Evolutionary conservation across 2,888 invertebrate species (phyloP), one percentile per base, ranked within the genome.

Genomic region (Harpalus rubripes): DNA sequence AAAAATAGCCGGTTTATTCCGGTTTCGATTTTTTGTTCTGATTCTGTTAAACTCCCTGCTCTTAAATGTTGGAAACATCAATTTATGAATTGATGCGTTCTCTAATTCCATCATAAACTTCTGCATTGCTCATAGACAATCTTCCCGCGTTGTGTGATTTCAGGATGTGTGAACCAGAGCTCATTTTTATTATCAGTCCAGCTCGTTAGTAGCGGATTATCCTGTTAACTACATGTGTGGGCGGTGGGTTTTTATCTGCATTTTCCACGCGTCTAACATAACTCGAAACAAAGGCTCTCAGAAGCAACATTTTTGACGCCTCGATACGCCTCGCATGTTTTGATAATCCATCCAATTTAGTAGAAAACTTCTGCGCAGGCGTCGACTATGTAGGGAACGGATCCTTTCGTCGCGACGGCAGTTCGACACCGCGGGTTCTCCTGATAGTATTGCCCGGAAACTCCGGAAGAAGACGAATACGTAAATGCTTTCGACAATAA

Each of bases 251-350:
- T 68, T 74, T 74, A 74, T 74, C 72, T 74, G 44, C 72, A 74
- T 74, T 74, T 74, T 74, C 72, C 72, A 74, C 72, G 72, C 72
- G 44, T 74, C 72, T 74, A 44, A 74, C 72, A 74, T 74, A 52
- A 74, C 72, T 74, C 72, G 72, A 74, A 74, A 74, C 72, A 74
- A 74, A 74, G 52, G 72, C 72, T 74, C 72, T 74, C 72, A 74
- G 44, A 74, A 74, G 72, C 72, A 78, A 78, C 56, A 78, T 78
- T 56, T 78, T 78, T 78, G 78, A 78, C 78, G 78, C 78, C 56
- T 78, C 78, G 78, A 56, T 78, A 78, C 78, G 59, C 78, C 78
- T 78, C 78, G 78, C 78, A 78, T 78, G 78, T 78, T 78, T 78
- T 78, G 78, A 78, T 78, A 78, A 78, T 78, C 58, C 59, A 78